phyloP scores from a whole-genome alignment of 2,888 invertebrate species.

The Sepiola atlantica region DNA sequence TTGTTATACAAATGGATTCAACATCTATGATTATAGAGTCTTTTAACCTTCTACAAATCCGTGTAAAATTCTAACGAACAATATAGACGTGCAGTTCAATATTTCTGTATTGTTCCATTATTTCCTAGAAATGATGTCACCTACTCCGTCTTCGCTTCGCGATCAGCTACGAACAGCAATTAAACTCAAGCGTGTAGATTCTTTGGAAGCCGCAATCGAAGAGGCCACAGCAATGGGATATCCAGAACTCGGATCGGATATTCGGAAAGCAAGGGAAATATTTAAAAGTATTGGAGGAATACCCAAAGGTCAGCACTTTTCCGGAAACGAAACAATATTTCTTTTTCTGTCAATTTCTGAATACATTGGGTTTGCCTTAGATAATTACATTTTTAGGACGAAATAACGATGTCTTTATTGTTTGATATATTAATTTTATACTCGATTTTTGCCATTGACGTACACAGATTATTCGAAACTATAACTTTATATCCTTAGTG shows the following conservation, averaged over 20 bases:
- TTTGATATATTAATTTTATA: too few species aligned
- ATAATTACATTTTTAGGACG: neutral
- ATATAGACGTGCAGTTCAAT: neutral
- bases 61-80: too few species aligned
- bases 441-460: too few species aligned
- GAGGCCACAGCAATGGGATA: neutral
- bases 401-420: neutral
- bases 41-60: too few species aligned
- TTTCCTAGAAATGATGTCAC: neutral
- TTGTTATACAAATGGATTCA: too few species aligned
- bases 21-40: too few species aligned
- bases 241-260: conserved; percentile 33
- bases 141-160: neutral
- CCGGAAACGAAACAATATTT: neutral
- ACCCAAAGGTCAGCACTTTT: neutral
- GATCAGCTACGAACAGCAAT: neutral
- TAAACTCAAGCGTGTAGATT: neutral
- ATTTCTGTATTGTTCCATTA: neutral
- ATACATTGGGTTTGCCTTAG: neutral
- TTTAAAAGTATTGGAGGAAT: neutral
- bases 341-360: neutral
- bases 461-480: too few species aligned
- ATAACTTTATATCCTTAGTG: too few species aligned
- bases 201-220: neutral
- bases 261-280: conserved; percentile 34